Conservation (phyloP, 1,140 invertebrate species). For the Lordiphosa collinella region DNA sequence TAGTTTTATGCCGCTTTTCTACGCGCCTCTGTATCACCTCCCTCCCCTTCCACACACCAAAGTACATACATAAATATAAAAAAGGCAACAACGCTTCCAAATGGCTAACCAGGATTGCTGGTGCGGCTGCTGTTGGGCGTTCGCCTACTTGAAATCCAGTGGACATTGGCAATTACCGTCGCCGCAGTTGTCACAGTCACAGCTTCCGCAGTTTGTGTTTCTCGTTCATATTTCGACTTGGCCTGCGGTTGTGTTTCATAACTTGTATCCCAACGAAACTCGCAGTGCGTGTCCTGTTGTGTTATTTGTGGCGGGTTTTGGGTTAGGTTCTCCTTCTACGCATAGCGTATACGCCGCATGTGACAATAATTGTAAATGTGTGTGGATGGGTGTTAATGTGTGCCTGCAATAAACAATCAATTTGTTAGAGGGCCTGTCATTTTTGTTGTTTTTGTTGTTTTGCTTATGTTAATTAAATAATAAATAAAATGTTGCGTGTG, state of each 20-base stretch:
- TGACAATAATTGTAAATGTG: constrained; percentile 47
- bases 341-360: constrained; percentile 58
- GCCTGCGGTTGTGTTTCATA: constrained; percentile 61
- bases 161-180: constrained; percentile 75
- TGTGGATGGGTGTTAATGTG: constrained; percentile 58
- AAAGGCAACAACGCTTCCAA: constrained; percentile 27
- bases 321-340: constrained; percentile 13
- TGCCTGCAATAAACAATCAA: constrained; percentile 70
- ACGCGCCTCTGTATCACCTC: background rate
- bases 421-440: constrained; percentile 48
- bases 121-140: constrained; percentile 10
- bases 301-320: constrained; percentile 45
- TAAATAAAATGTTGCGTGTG: constrained; percentile 43
- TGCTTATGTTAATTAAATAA: constrained; percentile 71
- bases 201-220: constrained; percentile 20
- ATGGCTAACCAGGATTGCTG: constrained; percentile 38
- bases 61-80: constrained; percentile 53
- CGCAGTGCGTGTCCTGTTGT: constrained; percentile 2
- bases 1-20: constrained; percentile 52
- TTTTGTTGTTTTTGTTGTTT: constrained; percentile 21
- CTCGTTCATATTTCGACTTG: constrained; percentile 50
- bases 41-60: background rate
- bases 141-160: constrained; percentile 23
- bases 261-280: constrained; percentile 20
- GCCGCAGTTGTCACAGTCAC: constrained; percentile 62